Evolutionary conservation across 2,113 vertebrate genomes (phyloP).

Genomic region (Lophochroa leadbeateri): DNA sequence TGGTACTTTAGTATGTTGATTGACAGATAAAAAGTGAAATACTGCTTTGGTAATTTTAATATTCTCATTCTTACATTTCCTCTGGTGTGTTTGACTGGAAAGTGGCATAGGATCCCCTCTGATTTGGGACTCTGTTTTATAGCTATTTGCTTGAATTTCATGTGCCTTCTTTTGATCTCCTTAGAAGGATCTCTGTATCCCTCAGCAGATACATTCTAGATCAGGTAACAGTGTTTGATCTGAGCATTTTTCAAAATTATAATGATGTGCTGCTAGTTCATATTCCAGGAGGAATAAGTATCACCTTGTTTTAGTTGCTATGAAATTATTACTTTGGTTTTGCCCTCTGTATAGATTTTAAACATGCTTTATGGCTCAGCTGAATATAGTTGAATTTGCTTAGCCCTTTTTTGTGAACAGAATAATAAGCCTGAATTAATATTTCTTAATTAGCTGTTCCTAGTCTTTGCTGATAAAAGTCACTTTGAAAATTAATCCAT

Average conservation of each 20-base stretch:
- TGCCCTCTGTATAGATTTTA: neutral
- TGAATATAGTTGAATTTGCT: constrained; percentile 11
- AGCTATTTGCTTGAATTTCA: neutral
- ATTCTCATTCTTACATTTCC: neutral
- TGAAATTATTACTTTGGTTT: constrained; percentile 24
- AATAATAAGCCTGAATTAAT: constrained; percentile 22
- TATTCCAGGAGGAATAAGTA: constrained; percentile 12
- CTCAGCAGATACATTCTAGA: constrained; percentile 2
- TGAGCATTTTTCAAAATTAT: constrained; percentile 1
- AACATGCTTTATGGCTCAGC: neutral
- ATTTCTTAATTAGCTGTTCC: constrained; percentile 40
- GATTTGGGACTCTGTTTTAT: neutral
- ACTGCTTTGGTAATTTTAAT: neutral
- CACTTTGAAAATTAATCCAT: constrained; percentile 19
- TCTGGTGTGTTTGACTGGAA: neutral
- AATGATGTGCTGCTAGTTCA: neutral
- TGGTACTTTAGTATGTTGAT: neutral
- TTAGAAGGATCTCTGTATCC: neutral
- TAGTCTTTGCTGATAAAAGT: constrained; percentile 29
- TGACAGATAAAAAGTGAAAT: neutral
- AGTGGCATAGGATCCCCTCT: neutral
- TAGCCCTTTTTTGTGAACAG: neutral
- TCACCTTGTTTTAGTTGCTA: neutral
- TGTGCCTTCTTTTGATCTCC: constrained; percentile 17
- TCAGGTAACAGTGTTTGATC: neutral